phyloP scores from a whole-genome alignment of 2,113 vertebrate species.

The Chascanopsetta lugubris region DNA sequence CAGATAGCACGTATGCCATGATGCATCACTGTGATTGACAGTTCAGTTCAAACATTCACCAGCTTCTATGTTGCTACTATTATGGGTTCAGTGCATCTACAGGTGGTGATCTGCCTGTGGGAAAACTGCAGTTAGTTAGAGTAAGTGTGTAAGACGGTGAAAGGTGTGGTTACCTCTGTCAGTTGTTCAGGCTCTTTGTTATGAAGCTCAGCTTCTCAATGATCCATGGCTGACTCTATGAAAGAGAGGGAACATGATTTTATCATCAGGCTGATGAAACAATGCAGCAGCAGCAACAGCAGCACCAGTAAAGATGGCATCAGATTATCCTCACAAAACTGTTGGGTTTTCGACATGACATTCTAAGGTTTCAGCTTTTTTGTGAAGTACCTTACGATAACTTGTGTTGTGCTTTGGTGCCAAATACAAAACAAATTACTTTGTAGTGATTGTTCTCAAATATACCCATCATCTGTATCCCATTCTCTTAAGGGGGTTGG shows the following conservation, averaged over 20 bases:
- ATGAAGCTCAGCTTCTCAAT: not conserved
- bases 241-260: not conserved
- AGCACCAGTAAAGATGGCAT: no score
- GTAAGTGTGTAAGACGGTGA: conserved; percentile 1
- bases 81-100: conserved; percentile 36
- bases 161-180: not conserved
- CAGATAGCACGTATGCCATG: conserved; percentile 35
- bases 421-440: no score
- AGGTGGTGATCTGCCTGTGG: conserved; percentile 31
- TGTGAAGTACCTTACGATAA: no score
- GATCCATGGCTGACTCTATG: not conserved
- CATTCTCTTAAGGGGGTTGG: no score
- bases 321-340: no score
- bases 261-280: not conserved
- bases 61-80: conserved; percentile 29
- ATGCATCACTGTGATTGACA: conserved; percentile 43
- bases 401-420: no score
- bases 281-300: no score
- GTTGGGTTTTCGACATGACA: no score
- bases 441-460: no score
- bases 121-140: no score
- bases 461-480: no score
- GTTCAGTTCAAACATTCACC: conserved; percentile 18
- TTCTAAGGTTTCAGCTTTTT: no score
- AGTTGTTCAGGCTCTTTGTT: not conserved